Conservation (phyloP, 92 coral and sea anemone species). For the Palythoa grandis region DNA sequence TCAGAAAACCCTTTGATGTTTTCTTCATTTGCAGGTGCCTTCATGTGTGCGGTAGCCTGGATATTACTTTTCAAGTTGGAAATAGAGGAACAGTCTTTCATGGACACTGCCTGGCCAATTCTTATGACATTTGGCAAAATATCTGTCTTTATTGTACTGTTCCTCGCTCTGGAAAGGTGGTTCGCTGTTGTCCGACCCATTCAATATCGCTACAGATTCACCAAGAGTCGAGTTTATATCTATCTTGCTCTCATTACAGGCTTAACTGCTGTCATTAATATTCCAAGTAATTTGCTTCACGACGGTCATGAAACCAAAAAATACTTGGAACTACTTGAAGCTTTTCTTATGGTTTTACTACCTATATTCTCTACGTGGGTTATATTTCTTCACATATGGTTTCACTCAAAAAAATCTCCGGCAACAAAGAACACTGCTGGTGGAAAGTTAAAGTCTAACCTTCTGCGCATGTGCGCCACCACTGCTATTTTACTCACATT, state of each 20-base stretch:
- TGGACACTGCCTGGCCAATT: not conserved
- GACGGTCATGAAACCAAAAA: no score
- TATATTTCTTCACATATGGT: constrained; percentile 11
- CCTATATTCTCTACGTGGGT: constrained; percentile 4
- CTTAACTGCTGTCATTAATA: not conserved
- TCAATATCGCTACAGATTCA: constrained; percentile 16
- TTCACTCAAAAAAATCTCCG: not conserved
- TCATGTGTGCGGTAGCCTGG: not conserved
- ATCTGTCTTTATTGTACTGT: not conserved
- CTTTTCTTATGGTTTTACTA: not conserved
- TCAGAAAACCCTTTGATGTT: not conserved
- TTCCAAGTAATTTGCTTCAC: not conserved
- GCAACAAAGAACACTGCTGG: not conserved
- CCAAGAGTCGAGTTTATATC: not conserved
- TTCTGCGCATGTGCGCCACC: constrained; percentile 25
- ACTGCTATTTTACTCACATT: not conserved
- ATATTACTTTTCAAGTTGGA: not conserved
- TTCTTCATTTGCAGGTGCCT: not conserved
- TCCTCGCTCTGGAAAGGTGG: constrained; percentile 15
- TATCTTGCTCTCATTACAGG: not conserved
- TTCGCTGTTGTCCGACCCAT: constrained; percentile 20
- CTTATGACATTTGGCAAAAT: not conserved
- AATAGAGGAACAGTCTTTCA: not conserved
- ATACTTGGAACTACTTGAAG: not conserved
- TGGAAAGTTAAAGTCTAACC: not conserved